Percentiles rank a stretch among this genome's conserved stretches.
These are phyloP conservation scores for Trachelus tabidus DNA, from an alignment of 2,888 invertebrate species.

Conservation along the genomic window DNA sequence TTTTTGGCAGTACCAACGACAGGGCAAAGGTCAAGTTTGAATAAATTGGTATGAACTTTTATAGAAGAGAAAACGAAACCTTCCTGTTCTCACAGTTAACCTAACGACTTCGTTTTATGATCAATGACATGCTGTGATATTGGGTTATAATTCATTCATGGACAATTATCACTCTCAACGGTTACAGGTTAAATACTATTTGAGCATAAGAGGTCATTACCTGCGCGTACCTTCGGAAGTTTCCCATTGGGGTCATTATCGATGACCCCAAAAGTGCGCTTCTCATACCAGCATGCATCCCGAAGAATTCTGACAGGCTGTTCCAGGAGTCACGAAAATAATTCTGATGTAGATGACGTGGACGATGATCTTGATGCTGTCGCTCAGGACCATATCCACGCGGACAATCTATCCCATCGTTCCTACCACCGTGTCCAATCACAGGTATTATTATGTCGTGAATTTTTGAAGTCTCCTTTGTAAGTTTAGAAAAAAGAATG, in stretches of 20 bases:
- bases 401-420: conserved; percentile 18
- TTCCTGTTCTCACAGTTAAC: neutral
- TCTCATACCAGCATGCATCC: conserved; percentile 59
- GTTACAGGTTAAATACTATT: neutral
- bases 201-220: conserved; percentile 25
- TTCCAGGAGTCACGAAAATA: neutral
- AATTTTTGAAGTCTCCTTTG: neutral
- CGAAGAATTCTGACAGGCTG: conserved; percentile 6
- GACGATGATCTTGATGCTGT: neutral
- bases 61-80: neutral
- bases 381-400: neutral
- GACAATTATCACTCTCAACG: neutral
- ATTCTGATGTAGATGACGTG: neutral
- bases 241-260: conserved; percentile 32
- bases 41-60: neutral
- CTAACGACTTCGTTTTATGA: neutral
- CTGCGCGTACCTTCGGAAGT: conserved; percentile 43
- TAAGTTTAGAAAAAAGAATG: too few species aligned
- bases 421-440: conserved; percentile 9
- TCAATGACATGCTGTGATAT: neutral
- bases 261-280: conserved; percentile 50
- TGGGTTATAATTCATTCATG: neutral
- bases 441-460: conserved; percentile 14
- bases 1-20: neutral
- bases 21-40: neutral